These are phyloP conservation scores for Drosophila yooni DNA, from an alignment of 2,888 invertebrate species.

Conservation along the genomic window DNA sequence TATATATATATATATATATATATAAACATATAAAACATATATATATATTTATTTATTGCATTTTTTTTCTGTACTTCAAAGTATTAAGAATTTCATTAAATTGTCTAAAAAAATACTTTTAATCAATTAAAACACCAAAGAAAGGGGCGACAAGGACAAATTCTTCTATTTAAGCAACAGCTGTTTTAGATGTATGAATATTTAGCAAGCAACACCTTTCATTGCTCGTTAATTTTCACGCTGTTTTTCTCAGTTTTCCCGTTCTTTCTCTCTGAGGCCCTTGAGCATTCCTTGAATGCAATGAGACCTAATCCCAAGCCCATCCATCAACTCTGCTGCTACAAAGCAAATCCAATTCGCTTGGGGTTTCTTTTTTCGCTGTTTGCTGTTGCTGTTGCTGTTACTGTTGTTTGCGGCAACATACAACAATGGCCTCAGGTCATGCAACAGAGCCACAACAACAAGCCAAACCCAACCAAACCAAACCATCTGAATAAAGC, in stretches of 20 bases:
- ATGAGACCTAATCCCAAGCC: constrained; percentile 64
- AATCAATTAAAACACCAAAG: too few species aligned
- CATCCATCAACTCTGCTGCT: constrained; percentile 70
- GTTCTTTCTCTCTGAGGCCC: neutral
- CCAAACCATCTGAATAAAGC: constrained; percentile 35
- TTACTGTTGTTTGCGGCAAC: constrained; percentile 39
- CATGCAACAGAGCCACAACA: constrained; percentile 52
- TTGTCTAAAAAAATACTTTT: neutral
- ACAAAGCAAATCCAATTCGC: constrained; percentile 75
- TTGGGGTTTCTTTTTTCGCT: constrained; percentile 45
- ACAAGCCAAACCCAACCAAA: constrained; percentile 25
- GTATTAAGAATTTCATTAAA: neutral
- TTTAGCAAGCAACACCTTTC: constrained; percentile 50
- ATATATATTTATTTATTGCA: neutral
- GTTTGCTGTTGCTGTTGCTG: constrained; percentile 24
- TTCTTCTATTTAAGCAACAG: constrained; percentile 29
- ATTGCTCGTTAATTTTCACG: constrained; percentile 56
- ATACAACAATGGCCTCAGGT: constrained; percentile 67
- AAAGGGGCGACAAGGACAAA: constrained; percentile 6
- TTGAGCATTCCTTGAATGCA: constrained; percentile 47
- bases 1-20: too few species aligned
- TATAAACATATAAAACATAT: too few species aligned
- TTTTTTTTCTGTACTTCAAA: neutral
- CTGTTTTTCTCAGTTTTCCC: constrained; percentile 28
- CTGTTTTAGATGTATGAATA: constrained; percentile 31